Percentiles rank a stretch among this genome's conserved stretches.
Conservation (phyloP, 2,888 invertebrate species). For the Lagria hirta region DNA sequence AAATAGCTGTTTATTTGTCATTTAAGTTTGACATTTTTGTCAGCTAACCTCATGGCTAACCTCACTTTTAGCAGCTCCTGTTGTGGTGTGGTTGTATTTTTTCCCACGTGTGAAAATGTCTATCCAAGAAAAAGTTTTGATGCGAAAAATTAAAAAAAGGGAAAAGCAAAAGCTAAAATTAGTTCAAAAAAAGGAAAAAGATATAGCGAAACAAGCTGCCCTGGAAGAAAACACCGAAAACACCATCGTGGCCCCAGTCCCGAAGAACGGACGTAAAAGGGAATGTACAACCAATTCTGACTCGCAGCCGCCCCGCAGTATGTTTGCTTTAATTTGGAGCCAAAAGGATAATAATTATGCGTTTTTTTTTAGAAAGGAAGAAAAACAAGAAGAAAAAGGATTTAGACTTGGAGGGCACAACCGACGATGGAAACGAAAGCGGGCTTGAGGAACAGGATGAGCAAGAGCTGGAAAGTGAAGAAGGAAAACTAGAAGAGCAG, state of each 20-base stretch:
- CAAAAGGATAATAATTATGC: neutral
- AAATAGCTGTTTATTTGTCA: too few relatives aligned
- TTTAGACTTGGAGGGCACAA: constrained; percentile 31
- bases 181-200: constrained; percentile 59
- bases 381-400: constrained; percentile 33
- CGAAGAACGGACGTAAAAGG: constrained; percentile 39
- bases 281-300: constrained; percentile 43
- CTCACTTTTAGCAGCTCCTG: constrained; percentile 6
- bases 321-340: constrained; percentile 10
- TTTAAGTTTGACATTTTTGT: too few relatives aligned
- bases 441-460: constrained; percentile 31
- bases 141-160: constrained; percentile 76
- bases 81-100: too few relatives aligned
- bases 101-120: constrained; percentile 60
- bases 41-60: neutral
- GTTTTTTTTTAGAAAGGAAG: constrained; percentile 38
- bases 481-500: constrained; percentile 31
- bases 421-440: constrained; percentile 20
- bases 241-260: neutral
- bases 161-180: constrained; percentile 70
- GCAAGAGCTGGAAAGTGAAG: constrained; percentile 34
- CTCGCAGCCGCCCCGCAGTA: constrained; percentile 38
- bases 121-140: constrained; percentile 69
- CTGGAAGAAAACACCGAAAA: constrained; percentile 5
- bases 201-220: constrained; percentile 45